Conservation (phyloP, 2,113 vertebrate genomes). For the Chitala chitala region DNA sequence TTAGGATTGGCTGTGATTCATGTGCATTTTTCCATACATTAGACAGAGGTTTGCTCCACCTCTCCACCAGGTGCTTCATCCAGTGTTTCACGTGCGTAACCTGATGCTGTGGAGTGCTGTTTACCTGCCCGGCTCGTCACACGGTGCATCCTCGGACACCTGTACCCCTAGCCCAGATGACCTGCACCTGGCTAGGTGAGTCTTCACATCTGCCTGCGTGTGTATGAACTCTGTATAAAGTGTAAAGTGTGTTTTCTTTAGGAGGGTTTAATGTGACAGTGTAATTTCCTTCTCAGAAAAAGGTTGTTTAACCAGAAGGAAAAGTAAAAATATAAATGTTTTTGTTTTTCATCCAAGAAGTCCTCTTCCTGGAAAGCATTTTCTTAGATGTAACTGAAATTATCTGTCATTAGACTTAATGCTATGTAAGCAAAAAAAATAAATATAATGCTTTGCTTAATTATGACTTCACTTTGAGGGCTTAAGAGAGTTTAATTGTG, state of each 20-base stretch:
- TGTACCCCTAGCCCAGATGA: constrained; percentile 85
- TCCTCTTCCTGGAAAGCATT: neutral
- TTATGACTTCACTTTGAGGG: too few relatives aligned
- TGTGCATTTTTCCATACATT: neutral
- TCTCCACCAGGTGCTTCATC: constrained; percentile 79
- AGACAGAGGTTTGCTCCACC: neutral
- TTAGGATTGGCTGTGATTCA: neutral
- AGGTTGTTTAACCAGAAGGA: too few relatives aligned
- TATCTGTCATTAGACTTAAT: too few relatives aligned
- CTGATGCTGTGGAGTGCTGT: constrained; percentile 94
- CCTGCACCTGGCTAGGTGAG: constrained; percentile 81
- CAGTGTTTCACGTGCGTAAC: constrained; percentile 92
- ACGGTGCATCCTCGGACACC: constrained; percentile 80
- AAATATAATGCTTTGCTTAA: too few relatives aligned
- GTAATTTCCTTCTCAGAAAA: too few relatives aligned
- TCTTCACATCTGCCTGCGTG: constrained; percentile 38
- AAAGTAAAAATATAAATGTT: neutral
- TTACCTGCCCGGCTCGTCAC: constrained; percentile 88
- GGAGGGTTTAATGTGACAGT: too few relatives aligned
- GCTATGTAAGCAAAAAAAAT: too few relatives aligned
- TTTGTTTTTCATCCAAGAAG: neutral
- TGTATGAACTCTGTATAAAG: too few relatives aligned
- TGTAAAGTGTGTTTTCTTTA: too few relatives aligned
- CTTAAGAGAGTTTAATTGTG: too few relatives aligned
- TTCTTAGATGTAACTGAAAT: neutral